Conservation (phyloP, 2,113 vertebrate species). For the Eidolon helvum region DNA sequence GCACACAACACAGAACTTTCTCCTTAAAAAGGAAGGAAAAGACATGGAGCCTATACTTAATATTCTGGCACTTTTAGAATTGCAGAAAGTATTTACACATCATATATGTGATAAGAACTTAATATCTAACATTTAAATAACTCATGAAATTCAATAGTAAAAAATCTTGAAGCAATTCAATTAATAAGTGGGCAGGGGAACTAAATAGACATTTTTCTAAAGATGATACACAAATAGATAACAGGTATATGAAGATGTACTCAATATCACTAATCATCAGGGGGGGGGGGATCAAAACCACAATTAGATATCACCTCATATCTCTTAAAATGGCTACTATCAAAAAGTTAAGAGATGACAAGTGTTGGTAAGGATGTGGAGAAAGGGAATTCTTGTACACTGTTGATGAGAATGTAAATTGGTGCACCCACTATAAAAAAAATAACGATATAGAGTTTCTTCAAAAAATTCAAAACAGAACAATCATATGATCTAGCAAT, state of each 20-base stretch:
- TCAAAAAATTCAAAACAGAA: not conserved
- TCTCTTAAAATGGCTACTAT: not conserved
- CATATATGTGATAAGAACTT: not conserved
- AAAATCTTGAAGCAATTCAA: not conserved
- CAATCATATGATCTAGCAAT: not conserved
- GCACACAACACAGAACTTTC: not conserved
- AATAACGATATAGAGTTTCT: not conserved
- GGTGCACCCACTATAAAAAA: not conserved
- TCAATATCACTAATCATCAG: not conserved
- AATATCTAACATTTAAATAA: not conserved
- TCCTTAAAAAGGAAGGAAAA: not conserved
- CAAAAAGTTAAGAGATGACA: not conserved
- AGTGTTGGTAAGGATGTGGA: not conserved
- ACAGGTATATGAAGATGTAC: not conserved
- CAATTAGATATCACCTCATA: not conserved
- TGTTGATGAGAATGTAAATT: not conserved
- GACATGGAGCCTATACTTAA: not conserved
- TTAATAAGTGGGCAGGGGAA: not conserved
- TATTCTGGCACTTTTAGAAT: not conserved
- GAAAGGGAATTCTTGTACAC: not conserved
- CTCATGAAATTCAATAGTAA: not conserved
- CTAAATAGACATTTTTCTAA: not conserved
- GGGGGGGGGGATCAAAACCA: not conserved
- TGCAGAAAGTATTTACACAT: not conserved
- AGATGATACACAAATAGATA: not conserved